These are phyloP conservation scores for Paedocypris micromegethes DNA, from an alignment of 2,797 vertebrate species.

Conservation along the genomic window DNA sequence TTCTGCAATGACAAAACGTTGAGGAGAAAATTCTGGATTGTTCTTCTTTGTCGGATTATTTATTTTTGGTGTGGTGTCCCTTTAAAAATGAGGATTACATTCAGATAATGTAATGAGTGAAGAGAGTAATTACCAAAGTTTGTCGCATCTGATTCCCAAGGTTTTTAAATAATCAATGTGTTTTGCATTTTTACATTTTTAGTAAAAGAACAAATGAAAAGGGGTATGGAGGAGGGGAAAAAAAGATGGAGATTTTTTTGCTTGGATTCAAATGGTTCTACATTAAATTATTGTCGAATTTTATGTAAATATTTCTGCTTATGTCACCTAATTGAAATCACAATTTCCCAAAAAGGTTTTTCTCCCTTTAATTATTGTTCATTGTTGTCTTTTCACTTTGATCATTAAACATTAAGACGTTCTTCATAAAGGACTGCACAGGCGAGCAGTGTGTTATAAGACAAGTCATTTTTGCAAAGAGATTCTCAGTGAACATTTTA, in stretches of 20 bases:
- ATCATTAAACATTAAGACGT: constrained; percentile 29
- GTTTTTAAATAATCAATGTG: constrained; percentile 83
- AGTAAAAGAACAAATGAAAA: constrained; percentile 61
- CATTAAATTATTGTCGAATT: constrained; percentile 68
- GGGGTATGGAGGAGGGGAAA: constrained; percentile 50
- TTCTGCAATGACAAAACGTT: no score
- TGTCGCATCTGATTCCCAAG: constrained; percentile 84
- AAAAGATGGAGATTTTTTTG: constrained; percentile 61
- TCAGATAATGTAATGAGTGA: constrained; percentile 60
- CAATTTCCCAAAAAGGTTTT: constrained; percentile 43
- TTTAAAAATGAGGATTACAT: constrained; percentile 76
- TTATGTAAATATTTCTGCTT: constrained; percentile 72
- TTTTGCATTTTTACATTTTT: constrained; percentile 90
- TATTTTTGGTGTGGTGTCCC: constrained; percentile 55
- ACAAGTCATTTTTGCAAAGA: constrained; percentile 41
- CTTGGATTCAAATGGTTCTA: constrained; percentile 52
- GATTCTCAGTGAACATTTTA: constrained; percentile 51
- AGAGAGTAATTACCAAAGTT: constrained; percentile 97
- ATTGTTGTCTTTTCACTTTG: constrained; percentile 40
- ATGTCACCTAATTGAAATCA: constrained; percentile 60
- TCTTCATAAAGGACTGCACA: constrained; percentile 29
- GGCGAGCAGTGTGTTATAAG: constrained; percentile 27
- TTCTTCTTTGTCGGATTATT: no score
- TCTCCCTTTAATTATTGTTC: constrained; percentile 50
- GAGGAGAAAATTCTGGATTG: no score